Conservation (phyloP, 2,888 invertebrate species). For the Tachina lurida region DNA sequence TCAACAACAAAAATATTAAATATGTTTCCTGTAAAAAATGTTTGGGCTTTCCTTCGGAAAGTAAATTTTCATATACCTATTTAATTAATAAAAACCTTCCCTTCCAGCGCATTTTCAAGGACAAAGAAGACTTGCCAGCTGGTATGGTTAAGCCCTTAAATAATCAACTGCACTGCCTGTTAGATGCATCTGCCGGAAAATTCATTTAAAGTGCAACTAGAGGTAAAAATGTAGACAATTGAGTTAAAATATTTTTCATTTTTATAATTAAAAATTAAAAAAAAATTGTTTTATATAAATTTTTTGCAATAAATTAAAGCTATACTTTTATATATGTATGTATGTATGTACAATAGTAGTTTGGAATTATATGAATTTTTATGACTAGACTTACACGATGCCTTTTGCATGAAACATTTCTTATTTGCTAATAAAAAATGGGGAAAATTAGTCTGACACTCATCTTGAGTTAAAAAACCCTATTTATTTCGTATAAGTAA, state of each 20-base stretch:
- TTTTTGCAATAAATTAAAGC: slow-evolving; percentile 49
- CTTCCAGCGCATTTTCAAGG: slow-evolving; percentile 90
- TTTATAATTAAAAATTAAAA: slow-evolving; percentile 29
- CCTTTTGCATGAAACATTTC: too few species aligned
- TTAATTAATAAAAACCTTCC: background rate
- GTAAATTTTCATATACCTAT: background rate
- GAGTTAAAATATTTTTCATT: slow-evolving; percentile 4
- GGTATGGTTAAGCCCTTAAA: slow-evolving; percentile 87
- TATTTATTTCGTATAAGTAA: too few species aligned
- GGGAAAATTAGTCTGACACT: too few species aligned
- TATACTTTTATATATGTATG: slow-evolving; percentile 18
- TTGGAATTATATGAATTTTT: slow-evolving; percentile 7
- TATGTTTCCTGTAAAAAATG: too few species aligned
- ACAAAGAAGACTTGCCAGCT: slow-evolving; percentile 91
- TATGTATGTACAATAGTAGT: slow-evolving; percentile 27
- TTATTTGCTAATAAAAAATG: too few species aligned
- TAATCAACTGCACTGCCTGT: slow-evolving; percentile 87
- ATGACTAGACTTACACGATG: too few species aligned
- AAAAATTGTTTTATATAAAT: slow-evolving; percentile 10
- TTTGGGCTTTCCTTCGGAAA: too few species aligned
- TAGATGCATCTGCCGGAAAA: slow-evolving; percentile 84
- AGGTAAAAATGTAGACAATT: background rate
- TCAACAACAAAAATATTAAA: too few species aligned
- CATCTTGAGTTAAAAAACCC: too few species aligned
- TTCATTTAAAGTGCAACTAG: slow-evolving; percentile 32